These are phyloP conservation scores for Bursaphelenchus okinawaensis DNA, from an alignment of 2,888 invertebrate genomes.

Conservation along the genomic window DNA sequence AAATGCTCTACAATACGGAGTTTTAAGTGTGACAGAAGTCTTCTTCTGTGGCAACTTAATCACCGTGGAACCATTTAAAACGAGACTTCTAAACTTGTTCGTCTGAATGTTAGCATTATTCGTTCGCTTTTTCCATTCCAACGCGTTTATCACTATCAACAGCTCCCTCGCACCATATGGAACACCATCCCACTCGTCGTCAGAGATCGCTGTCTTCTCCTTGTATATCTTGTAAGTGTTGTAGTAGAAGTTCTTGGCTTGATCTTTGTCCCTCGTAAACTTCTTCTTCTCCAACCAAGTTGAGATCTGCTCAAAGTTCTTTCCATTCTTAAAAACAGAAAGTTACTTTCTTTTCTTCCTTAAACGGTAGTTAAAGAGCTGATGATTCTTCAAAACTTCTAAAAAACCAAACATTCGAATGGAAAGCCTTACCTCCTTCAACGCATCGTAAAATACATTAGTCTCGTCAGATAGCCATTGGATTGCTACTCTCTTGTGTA, in stretches of 20 bases:
- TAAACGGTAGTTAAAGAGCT: no score
- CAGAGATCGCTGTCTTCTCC: conserved; percentile 1
- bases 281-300: not conserved
- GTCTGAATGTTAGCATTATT: not conserved
- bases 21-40: conserved; percentile 1
- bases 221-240: conserved; percentile 12
- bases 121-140: conserved; percentile 10
- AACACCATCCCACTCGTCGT: conserved; percentile 5
- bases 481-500: not conserved
- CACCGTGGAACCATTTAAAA: conserved; percentile 1
- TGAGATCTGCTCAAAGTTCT: conserved; percentile 12
- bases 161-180: conserved; percentile 3
- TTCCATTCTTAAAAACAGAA: not conserved
- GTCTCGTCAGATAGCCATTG: not conserved
- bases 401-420: no score
- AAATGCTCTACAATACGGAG: conserved; percentile 6
- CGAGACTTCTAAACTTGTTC: not conserved
- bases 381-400: not conserved
- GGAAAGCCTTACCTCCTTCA: not conserved
- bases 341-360: no score
- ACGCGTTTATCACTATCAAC: conserved; percentile 3
- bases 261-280: conserved; percentile 9
- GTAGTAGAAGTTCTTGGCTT: conserved; percentile 11
- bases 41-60: not conserved
- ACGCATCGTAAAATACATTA: not conserved